Percentiles rank a stretch among this genome's conserved stretches.
Evolutionary conservation across 2,113 vertebrate genomes (phyloP).

Genomic region (Ardeotis arabs): DNA sequence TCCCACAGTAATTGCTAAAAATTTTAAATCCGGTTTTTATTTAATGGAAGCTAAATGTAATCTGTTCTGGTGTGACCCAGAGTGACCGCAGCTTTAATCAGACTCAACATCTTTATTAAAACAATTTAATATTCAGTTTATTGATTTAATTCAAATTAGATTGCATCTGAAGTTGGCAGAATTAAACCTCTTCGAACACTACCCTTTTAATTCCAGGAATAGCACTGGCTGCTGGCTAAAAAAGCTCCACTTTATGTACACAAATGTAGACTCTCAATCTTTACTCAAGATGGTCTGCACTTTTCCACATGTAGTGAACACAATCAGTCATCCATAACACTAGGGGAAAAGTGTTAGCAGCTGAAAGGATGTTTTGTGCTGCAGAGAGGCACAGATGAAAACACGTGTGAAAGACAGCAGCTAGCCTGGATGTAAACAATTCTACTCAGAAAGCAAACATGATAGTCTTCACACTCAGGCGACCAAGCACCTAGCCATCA

Average conservation of each 20-base stretch:
- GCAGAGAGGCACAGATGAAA: not conserved
- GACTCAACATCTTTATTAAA: not conserved
- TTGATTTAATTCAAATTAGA: constrained; percentile 32
- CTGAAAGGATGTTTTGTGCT: not conserved
- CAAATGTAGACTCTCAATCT: not conserved
- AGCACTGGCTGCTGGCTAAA: not conserved
- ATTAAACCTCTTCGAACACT: not conserved
- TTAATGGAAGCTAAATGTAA: not conserved
- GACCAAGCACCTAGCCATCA: not conserved
- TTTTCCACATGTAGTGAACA: not conserved
- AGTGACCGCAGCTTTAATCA: constrained; percentile 1
- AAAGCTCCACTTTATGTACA: rapidly evolving
- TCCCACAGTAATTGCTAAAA: not conserved
- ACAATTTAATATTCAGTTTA: constrained; percentile 29
- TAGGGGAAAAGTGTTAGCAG: not conserved
- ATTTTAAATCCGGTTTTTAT: not conserved
- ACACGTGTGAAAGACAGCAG: not conserved
- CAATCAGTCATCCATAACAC: not conserved
- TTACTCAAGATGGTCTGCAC: not conserved
- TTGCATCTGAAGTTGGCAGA: constrained; percentile 1
- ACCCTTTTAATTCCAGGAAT: not conserved
- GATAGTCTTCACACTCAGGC: not conserved
- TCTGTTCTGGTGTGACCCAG: not conserved
- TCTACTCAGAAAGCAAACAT: not conserved
- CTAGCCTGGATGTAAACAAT: not conserved